Evolutionary conservation across 2,113 vertebrate genomes (phyloP).

Genomic region (Piliocolobus tephrosceles): DNA sequence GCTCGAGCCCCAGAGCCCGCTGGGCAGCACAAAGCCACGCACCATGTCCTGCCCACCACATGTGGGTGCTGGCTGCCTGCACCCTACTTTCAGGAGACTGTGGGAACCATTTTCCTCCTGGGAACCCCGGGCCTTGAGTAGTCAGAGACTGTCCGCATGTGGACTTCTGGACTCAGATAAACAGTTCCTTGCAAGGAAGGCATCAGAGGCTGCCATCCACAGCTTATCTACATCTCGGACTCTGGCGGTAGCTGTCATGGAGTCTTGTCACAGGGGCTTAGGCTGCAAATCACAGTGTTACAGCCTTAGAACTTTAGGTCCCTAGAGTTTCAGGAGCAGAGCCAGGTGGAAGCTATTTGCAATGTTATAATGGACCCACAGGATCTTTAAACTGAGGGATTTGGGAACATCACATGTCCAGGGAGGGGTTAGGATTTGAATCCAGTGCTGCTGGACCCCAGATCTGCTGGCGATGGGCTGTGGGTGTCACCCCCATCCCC

Average conservation of each 20-base stretch:
- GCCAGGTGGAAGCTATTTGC: background rate
- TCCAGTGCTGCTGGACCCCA: background rate
- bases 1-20: background rate
- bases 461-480: background rate
- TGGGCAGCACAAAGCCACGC: slow-evolving; percentile 14
- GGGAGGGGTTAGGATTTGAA: background rate
- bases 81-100: background rate
- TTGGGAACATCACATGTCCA: background rate
- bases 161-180: background rate
- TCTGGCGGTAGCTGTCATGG: background rate
- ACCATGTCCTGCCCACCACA: background rate
- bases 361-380: background rate
- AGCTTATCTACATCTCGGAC: background rate
- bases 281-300: background rate
- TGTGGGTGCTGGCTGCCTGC: background rate
- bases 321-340: background rate
- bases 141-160: background rate
- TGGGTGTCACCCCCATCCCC: background rate
- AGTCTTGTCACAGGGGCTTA: too few relatives aligned
- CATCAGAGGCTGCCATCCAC: accelerated
- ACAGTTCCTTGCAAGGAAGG: background rate
- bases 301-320: background rate
- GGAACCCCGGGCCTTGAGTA: background rate
- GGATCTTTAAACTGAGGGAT: background rate
- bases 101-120: background rate